Evolutionary conservation across 2,888 invertebrate genomes (phyloP), one percentile per base, ranked within the genome.

Genomic region (Calameuta filiformis): DNA sequence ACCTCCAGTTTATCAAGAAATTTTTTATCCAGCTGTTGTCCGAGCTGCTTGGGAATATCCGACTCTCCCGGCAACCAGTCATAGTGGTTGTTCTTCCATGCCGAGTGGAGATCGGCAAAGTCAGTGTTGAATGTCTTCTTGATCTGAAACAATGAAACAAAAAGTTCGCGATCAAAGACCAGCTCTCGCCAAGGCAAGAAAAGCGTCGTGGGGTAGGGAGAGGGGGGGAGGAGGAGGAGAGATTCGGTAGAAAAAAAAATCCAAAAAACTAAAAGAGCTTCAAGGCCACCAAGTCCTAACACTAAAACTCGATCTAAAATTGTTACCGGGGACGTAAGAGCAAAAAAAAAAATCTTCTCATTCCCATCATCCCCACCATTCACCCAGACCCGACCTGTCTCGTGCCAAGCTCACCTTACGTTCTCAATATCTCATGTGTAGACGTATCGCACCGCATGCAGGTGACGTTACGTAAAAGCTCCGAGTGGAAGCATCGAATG

Each of bases 11-110:
- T 89, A 69, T 91, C 85, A 69, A 94, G 90, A 87, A 92, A 90
- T 11, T 91, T 91, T 68, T 86, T 81, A 11, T 91, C 85, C 75
- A 93, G 86, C 11, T 86, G 83, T 82, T 93, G 92, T 34, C 92
- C 92, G 33, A 93, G 87, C 73, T 90, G 88, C 87, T 94, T 94
- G 6, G 93, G 93, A 81, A 94, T 92, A 80, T 92, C 88, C 11
- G 90, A 85, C 33, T 82, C 86, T 23, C 89, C 89, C 12, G 93
- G 93, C 78, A 94, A 90, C 93, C 93, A 94, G 74, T 92, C 90
- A 85, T 93, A 93, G 69, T 91, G 91, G 68, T 88, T 85, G 78
- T 89, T 87, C 81, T 91, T 91, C 91, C 92, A 93, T 79, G 89
- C 87, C 69, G 91, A 88, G 80, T 93, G 92, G 77, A 92, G 86